Conservation (phyloP, 2,888 invertebrate species). For the Eupithecia pulchellata region DNA sequence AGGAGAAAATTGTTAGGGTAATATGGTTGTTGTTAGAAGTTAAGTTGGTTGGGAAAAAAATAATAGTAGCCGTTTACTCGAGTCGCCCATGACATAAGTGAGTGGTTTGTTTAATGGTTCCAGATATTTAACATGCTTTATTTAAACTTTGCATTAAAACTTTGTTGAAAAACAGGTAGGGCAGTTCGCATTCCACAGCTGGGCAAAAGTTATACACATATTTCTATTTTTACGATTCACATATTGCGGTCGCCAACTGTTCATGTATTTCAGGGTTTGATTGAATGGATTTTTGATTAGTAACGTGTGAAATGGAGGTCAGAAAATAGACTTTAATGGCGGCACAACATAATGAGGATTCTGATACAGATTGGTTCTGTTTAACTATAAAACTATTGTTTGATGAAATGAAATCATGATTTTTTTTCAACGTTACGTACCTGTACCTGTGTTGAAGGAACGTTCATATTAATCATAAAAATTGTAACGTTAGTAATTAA, state of each 20-base stretch:
- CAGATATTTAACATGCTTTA: no score
- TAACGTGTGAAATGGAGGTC: background rate
- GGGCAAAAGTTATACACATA: background rate
- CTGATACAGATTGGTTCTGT: background rate
- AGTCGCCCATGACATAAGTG: no score
- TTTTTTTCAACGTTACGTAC: no score
- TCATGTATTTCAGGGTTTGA: background rate
- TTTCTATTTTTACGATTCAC: no score
- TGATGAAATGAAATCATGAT: no score
- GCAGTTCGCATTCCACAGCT: background rate
- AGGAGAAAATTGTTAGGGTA: background rate
- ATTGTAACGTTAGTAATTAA: no score
- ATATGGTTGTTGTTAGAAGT: background rate
- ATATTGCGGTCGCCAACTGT: background rate
- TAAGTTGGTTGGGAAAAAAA: background rate
- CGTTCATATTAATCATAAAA: no score
- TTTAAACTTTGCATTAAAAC: no score
- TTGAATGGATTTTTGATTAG: background rate
- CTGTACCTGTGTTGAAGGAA: no score
- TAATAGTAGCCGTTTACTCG: background rate
- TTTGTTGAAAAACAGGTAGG: background rate
- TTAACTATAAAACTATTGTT: no score
- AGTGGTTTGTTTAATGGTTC: no score
- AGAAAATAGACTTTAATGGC: background rate
- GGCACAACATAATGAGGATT: background rate